Evolutionary conservation across 2,113 vertebrate genomes (phyloP), one percentile per base, ranked within the genome.

Genomic region (Oryzias woworae): DNA sequence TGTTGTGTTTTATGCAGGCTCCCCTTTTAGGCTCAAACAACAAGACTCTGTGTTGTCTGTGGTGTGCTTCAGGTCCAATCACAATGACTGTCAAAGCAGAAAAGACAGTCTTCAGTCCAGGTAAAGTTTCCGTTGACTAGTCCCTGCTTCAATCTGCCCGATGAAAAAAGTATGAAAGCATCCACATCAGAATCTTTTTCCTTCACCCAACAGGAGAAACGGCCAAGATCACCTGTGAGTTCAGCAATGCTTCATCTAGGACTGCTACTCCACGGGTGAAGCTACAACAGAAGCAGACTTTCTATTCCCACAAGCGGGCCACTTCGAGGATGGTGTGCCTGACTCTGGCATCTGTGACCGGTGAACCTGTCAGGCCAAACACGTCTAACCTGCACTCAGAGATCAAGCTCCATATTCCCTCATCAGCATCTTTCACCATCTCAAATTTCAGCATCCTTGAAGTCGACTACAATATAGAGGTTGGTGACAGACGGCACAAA

Each of bases 391-490:
- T 69, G 7, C 23, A 52, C 59, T 23, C 45, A 12, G 70, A 72
- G 58, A 50, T 87, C 20, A 23, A n/a, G 59, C 24, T 85, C 26
- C 8, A 50, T 4, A 75, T 90, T 24, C 85, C 84, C 7, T 1
- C 18, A 2, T 14, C 41, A 3, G 43, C 62, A 1, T 0, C 60
- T 1, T 15, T 41, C 56, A 62, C 69, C 66, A 75, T 88, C 70
- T 64, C 81, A 1, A 87, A 90, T 73, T 89, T 86, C 80, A 59
- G 43, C 62, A 62, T 88, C 70, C 10, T 88, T 3, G 49, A 52
- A 0, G 58, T 85, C 1, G 24, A 74, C 0, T 83, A 87, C 68
- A 1, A 47, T 0, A 44, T 88, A 42, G 47, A 80, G 86, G 85
- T 89, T 63, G 26, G 82, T 80, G 7, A 23, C 44, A 28, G 48